These are phyloP conservation scores for Lordiphosa collinella DNA, from an alignment of 1,140 invertebrate species.

Conservation along the genomic window DNA sequence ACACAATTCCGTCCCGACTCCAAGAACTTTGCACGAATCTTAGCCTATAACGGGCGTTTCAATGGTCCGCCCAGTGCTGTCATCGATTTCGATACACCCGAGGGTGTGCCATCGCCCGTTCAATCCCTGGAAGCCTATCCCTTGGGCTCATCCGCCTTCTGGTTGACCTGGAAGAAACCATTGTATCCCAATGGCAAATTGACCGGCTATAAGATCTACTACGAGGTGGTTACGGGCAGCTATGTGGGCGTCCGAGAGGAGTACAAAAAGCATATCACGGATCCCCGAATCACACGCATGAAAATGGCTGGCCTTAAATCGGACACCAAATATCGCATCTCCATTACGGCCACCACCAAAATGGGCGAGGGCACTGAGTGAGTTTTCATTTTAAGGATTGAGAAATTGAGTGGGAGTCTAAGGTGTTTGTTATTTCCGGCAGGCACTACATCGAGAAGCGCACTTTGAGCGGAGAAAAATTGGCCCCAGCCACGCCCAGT, in stretches of 20 bases:
- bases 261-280: conserved; percentile 87
- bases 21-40: conserved; percentile 93
- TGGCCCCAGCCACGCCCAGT: conserved; percentile 87
- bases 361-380: conserved; percentile 90
- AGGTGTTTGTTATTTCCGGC: not conserved
- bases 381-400: conserved; percentile 33
- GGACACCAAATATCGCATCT: conserved; percentile 93
- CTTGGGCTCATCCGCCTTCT: conserved; percentile 92
- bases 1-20: conserved; percentile 93
- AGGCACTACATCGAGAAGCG: conserved; percentile 90
- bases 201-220: conserved; percentile 95
- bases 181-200: conserved; percentile 95
- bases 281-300: conserved; percentile 88
- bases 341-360: conserved; percentile 89
- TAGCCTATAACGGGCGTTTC: conserved; percentile 94
- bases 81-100: conserved; percentile 92
- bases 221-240: conserved; percentile 89
- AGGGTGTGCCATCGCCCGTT: conserved; percentile 95
- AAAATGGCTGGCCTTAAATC: conserved; percentile 92
- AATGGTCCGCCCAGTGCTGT: conserved; percentile 93
- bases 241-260: conserved; percentile 85
- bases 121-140: conserved; percentile 89
- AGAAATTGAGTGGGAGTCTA: not conserved
- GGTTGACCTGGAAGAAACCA: conserved; percentile 95
- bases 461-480: conserved; percentile 83